These are phyloP conservation scores for Parasteatoda lunata DNA, from an alignment of 2,888 invertebrate genomes.

Conservation along the genomic window DNA sequence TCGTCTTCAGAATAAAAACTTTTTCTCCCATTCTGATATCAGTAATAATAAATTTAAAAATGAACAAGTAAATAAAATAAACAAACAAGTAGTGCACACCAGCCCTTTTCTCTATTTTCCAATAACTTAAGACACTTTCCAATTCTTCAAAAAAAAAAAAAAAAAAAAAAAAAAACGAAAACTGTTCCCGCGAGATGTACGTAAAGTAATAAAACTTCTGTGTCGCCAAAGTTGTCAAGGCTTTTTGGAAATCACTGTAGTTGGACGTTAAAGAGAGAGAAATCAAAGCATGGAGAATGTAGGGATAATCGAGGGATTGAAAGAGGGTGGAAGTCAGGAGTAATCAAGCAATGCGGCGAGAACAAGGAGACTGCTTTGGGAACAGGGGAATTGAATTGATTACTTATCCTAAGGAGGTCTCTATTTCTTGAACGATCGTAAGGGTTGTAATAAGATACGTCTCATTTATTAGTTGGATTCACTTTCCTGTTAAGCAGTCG, in stretches of 20 bases:
- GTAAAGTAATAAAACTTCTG: constrained; percentile 15
- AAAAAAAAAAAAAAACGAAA: not conserved
- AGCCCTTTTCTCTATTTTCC: constrained; percentile 13
- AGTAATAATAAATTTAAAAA: no score
- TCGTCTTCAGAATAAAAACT: no score
- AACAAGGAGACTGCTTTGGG: constrained; percentile 19
- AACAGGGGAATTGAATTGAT: constrained; percentile 43
- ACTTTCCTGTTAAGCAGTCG: constrained; percentile 27
- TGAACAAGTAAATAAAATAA: no score
- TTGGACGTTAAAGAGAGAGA: constrained; percentile 20
- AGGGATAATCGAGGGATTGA: not conserved
- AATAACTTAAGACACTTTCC: constrained; percentile 20
- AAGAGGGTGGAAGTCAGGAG: constrained; percentile 10
- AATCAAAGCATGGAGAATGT: no score
- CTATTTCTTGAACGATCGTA: constrained; percentile 29
- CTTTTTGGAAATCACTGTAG: constrained; percentile 38
- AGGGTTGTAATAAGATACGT: constrained; percentile 44
- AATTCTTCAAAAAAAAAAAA: constrained; percentile 18
- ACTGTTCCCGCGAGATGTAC: not conserved
- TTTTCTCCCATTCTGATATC: no score
- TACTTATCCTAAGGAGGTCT: constrained; percentile 34
- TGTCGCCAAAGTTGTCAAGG: constrained; percentile 15
- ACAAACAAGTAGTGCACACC: no score
- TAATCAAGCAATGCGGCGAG: constrained; percentile 44
- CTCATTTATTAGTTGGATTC: constrained; percentile 44